These are phyloP conservation scores for Microctenopoma lineatum DNA, from an alignment of 2,797 vertebrate genomes.

Conservation along the genomic window DNA sequence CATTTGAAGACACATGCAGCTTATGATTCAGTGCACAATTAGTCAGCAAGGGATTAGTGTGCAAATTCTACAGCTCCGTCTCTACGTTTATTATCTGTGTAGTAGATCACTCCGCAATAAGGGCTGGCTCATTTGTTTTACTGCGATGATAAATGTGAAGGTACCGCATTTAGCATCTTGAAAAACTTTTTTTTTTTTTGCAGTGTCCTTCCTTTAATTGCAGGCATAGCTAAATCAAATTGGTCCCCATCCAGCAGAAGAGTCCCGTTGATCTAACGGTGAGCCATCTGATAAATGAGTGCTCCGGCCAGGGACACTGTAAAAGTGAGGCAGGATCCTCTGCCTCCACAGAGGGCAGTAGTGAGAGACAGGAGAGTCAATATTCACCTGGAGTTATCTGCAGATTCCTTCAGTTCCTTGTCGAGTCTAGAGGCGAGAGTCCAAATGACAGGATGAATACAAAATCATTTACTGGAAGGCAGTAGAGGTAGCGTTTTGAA, in stretches of 20 bases:
- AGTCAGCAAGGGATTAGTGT: conserved; percentile 48
- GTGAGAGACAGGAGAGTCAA: conserved; percentile 40
- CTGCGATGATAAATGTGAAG: conserved; percentile 66
- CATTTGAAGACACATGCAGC: conserved; percentile 38
- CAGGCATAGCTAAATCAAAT: conserved; percentile 51
- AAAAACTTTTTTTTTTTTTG: conserved; percentile 45
- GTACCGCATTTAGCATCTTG: conserved; percentile 58
- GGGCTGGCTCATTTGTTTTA: conserved; percentile 61
- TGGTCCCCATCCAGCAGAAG: conserved; percentile 58
- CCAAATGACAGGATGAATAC: conserved; percentile 59
- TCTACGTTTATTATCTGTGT: conserved; percentile 50
- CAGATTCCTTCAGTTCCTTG: conserved; percentile 91
- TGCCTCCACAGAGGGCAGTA: conserved; percentile 30
- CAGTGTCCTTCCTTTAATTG: conserved; percentile 48
- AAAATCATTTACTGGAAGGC: conserved; percentile 32
- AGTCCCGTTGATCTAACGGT: conserved; percentile 57
- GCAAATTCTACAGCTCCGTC: conserved; percentile 26
- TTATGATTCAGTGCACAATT: conserved; percentile 46
- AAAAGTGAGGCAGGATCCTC: conserved; percentile 33
- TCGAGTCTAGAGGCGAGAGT: conserved; percentile 77
- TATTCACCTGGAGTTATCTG: conserved; percentile 92
- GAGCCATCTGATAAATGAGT: conserved; percentile 64
- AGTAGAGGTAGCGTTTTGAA: neutral
- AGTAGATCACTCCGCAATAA: conserved; percentile 56
- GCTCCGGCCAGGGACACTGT: conserved; percentile 40